Percentiles rank a stretch among this genome's conserved stretches.
These are phyloP conservation scores for Heteractis magnifica DNA, from an alignment of 92 coral and sea anemone genomes.

Conservation along the genomic window DNA sequence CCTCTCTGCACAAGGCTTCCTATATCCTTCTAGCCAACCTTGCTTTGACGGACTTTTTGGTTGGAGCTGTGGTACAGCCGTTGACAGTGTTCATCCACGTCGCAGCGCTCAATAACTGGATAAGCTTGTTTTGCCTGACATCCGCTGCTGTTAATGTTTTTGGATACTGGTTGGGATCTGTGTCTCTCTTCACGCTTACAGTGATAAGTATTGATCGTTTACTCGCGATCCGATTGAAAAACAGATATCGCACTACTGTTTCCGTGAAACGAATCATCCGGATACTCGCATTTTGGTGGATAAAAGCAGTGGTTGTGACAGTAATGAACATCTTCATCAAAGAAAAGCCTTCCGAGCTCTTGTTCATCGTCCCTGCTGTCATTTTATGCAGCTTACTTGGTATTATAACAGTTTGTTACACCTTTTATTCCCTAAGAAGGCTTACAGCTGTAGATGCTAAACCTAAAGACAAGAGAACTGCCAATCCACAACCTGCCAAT, in stretches of 20 bases:
- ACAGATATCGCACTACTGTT: not conserved
- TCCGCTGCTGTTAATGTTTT: not conserved
- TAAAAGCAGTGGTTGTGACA: not conserved
- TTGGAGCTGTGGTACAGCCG: not conserved
- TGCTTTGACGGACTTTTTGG: not conserved
- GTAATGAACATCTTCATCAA: not conserved
- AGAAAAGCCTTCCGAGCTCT: not conserved
- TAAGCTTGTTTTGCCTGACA: not conserved
- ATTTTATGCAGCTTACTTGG: not conserved
- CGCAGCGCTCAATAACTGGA: not conserved
- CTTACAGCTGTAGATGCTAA: not conserved
- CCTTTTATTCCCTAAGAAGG: not conserved
- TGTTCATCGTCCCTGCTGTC: not conserved
- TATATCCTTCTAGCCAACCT: not conserved
- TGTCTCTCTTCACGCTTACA: not conserved
- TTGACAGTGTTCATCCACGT: not conserved
- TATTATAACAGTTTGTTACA: not conserved
- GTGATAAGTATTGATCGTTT: not conserved
- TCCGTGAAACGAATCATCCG: not conserved
- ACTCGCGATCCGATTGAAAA: too few relatives aligned
- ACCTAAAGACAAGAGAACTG: not conserved
- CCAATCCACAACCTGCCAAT: not conserved
- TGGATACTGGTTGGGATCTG: not conserved
- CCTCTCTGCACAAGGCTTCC: not conserved
- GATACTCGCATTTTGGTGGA: not conserved